phyloP scores from a whole-genome alignment of 2,797 vertebrate genomes.

The Neosilurus hyrtlii region DNA sequence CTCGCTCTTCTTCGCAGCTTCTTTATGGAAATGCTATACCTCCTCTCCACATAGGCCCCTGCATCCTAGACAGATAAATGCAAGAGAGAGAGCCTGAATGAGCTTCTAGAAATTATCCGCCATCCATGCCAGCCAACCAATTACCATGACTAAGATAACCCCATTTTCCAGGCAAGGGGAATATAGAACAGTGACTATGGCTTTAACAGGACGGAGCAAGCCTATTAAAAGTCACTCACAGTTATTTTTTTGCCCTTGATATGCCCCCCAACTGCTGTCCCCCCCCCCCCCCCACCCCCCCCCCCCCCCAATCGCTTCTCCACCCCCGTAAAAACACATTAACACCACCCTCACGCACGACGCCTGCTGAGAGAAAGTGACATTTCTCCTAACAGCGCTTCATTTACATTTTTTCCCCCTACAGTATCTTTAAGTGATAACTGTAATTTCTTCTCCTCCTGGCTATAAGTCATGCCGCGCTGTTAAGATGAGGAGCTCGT shows the following conservation, averaged over 20 bases:
- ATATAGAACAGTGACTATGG: constrained; percentile 64
- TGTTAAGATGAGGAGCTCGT: constrained; percentile 67
- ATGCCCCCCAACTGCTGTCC: constrained; percentile 40
- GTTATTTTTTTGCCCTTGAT: constrained; percentile 64
- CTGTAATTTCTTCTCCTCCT: constrained; percentile 69
- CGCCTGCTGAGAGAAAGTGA: constrained; percentile 55
- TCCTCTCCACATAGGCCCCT: constrained; percentile 37
- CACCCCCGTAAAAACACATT: constrained; percentile 53
- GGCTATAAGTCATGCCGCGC: constrained; percentile 66
- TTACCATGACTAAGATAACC: constrained; percentile 82
- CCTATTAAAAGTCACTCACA: constrained; percentile 67
- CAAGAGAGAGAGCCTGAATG: constrained; percentile 72
- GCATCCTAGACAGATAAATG: constrained; percentile 76
- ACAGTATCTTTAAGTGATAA: constrained; percentile 73
- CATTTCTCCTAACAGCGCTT: constrained; percentile 70
- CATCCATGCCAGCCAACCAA: constrained; percentile 78
- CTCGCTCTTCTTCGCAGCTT: constrained; percentile 62
- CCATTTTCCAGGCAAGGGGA: constrained; percentile 61
- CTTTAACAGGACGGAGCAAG: constrained; percentile 54
- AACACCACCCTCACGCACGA: constrained; percentile 48
- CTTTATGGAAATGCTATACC: constrained; percentile 69
- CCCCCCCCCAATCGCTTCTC: constrained; percentile 14
- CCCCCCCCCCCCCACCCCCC: constrained; percentile 2
- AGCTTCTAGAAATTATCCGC: constrained; percentile 77
- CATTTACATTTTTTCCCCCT: constrained; percentile 71